Evolutionary conservation across 2,888 invertebrate genomes (phyloP).

Genomic region (Hemicrepidius hirtus): DNA sequence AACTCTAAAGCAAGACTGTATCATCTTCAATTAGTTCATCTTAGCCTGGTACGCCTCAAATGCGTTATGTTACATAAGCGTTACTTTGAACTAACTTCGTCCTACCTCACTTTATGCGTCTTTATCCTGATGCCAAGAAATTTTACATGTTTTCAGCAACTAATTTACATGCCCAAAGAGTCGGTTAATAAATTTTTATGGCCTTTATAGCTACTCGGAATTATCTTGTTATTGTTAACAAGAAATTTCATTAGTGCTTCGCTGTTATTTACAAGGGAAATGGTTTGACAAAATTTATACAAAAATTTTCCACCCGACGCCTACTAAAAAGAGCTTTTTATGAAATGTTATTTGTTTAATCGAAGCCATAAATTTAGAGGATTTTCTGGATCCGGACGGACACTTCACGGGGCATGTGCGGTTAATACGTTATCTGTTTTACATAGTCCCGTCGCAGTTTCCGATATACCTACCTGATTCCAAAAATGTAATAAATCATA

Average conservation of each 20-base stretch:
- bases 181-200: constrained; percentile 2
- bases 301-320: constrained; percentile 12
- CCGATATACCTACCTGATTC: constrained; percentile 33
- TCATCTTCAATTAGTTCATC: constrained; percentile 37
- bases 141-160: background rate
- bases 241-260: too few relatives aligned
- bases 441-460: constrained; percentile 25
- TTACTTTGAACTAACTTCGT: constrained; percentile 19
- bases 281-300: constrained; percentile 15
- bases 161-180: constrained; percentile 10
- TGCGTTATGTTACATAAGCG: constrained; percentile 25
- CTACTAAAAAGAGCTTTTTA: constrained; percentile 26
- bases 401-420: constrained; percentile 29
- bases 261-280: too few relatives aligned
- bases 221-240: background rate
- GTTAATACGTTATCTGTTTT: constrained; percentile 40
- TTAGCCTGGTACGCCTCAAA: constrained; percentile 22
- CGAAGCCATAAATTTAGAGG: constrained; percentile 39
- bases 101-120: constrained; percentile 2
- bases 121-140: background rate
- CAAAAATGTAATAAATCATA: constrained; percentile 34
- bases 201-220: background rate
- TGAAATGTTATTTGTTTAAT: constrained; percentile 36
- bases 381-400: constrained; percentile 28
- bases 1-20: constrained; percentile 26